These are phyloP conservation scores for Ormia ochracea DNA, from an alignment of 2,888 invertebrate genomes.

Conservation along the genomic window DNA sequence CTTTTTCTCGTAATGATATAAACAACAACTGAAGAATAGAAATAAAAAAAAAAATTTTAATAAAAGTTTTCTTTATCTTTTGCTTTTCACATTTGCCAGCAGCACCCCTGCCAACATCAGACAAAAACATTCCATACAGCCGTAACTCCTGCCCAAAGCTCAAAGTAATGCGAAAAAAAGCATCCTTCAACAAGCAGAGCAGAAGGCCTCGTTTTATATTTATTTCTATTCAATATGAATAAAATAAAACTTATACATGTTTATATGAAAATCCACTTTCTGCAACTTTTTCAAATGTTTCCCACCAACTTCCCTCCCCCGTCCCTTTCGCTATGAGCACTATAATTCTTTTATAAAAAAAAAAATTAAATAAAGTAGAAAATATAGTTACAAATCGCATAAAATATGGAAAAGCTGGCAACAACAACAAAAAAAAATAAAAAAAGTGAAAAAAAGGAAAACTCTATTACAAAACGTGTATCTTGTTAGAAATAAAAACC, in stretches of 20 bases:
- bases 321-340: conserved; percentile 10
- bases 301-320: not conserved
- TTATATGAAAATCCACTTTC: conserved; percentile 22
- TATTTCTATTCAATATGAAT: conserved; percentile 44
- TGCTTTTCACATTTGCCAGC: not conserved
- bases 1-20: not conserved
- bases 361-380: conserved; percentile 26
- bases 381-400: conserved; percentile 48
- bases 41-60: conserved; percentile 15
- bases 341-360: conserved; percentile 12
- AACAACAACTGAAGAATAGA: not conserved
- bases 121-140: not conserved
- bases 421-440: not conserved
- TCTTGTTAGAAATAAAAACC: conserved; percentile 55
- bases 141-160: not conserved
- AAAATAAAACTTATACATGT: conserved; percentile 51
- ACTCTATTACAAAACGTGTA: no score
- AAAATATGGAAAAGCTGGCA: conserved; percentile 33
- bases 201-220: conserved; percentile 39
- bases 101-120: not conserved
- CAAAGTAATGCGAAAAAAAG: not conserved
- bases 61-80: conserved; percentile 30
- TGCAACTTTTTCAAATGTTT: conserved; percentile 15
- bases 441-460: not conserved
- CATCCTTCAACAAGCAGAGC: not conserved